Evolutionary conservation across 2,888 invertebrate species (phyloP), one percentile per base, ranked within the genome.

Genomic region (Tenthredo livida): DNA sequence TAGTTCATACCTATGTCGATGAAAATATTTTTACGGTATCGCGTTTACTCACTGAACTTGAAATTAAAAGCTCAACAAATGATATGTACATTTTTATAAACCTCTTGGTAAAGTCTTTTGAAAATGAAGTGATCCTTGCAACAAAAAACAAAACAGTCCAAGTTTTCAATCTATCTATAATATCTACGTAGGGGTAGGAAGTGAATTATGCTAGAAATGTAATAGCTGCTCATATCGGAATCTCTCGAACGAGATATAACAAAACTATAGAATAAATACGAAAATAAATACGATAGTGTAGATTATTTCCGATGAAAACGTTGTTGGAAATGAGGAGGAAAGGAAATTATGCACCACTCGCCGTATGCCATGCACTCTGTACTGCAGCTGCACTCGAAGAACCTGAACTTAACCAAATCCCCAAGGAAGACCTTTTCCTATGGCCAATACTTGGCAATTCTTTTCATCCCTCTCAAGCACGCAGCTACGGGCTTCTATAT

Each of bases 391-490:
- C 61, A 80, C 61, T 61, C n/a, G 80, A 61, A 40, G 40, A 80
- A 37, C 21, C 21, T 80, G 61, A 80, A 80, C 77, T 29, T 72
- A 73, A 43, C 47, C 43, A 85, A 85, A 84, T 73, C 58, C 75
- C 72, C 21, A 54, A 83, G 85, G 73, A 54, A 61, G 37, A 72
- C 78, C 29, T 75, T 67, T 84, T 47, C 70, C 70, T 47, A 70
- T 84, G 40, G 83, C 72, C 54, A 85, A 85, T 82, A 70, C 73
- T 67, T 73, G 72, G 33, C 75, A 75, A 85, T 85, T 85, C 84
- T 85, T 78, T 80, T 84, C 78, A 84, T 85, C 70, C 58, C 61
- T 70, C 29, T 17, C 21, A 70, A 33, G 58, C 85, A 15, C 21
- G 9, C 15, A 47, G 54, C 78, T 33, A 61, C 54, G 65, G 50